Evolutionary conservation across 2,797 vertebrate genomes (phyloP), one percentile per base, ranked within the genome.

Genomic region (Neomorphus geoffroyi): DNA sequence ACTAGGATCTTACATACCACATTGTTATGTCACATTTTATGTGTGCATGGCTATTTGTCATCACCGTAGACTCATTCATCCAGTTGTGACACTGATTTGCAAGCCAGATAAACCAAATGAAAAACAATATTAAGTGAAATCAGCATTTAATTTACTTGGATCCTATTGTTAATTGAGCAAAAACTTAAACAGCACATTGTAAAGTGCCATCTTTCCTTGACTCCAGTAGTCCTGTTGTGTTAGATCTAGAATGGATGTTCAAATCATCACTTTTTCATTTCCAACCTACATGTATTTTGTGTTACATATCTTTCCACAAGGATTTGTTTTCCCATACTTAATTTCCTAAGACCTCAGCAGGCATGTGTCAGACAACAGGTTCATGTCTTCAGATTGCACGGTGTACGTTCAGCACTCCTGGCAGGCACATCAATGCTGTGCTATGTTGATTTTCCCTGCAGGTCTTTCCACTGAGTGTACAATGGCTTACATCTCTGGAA

Each of bases 381-480:
- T 41, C 7, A 12, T 1, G 4, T 18, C 30, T 37, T 60, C 24
- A 30, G 28, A 22, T 6, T 2, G 13, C 60, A 60, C 0, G 2
- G 51, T 2, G 21, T 14, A 3, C 1, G 48, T 18, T 51, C 53
- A 74, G 79, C 57, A 0, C 53, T 46, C 24, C 24, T 8, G 54
- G 37, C 57, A n/a, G 65, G 65, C 39, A 26, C 0, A 0, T 41
- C 70, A 22, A 7, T 2, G 37, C 37, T 0, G 0, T 7, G 43
- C 60, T 11, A 1, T 0, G 7, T 35, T 8, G 13, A 50, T 45
- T 33, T 35, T 62, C 62, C 64, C 57, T 39, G 6, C 30, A 21
- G 46, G 10, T 18, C 46, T 24, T 30, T 3, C 18, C 33, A 50
- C 7, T 9, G 8, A 51, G 18, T 2, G 16, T 6, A 45, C 61